Base-by-base conservation (phyloP, 2,113 vertebrate species). In the Salvelinus sp. region DNA sequence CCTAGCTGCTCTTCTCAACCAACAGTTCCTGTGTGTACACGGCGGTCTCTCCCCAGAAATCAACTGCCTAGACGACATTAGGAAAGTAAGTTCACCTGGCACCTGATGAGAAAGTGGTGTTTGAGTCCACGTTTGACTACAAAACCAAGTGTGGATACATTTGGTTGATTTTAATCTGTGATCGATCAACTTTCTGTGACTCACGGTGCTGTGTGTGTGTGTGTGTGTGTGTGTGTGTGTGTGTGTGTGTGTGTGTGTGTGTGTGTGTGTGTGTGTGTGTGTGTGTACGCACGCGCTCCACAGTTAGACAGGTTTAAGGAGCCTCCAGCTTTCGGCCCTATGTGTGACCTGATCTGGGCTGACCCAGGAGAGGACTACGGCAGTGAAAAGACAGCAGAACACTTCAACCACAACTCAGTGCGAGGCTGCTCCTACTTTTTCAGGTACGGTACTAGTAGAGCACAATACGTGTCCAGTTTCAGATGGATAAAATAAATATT, bases 241-340 rank as follows among this genome's bases (percentile, higher is more conserved):
- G 57, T 0, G 3, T 28, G 27, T 28, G 27, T 47, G 54, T 7
- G 57, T 0, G 3, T 33, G 33, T 9, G 33, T 38, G 33, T 9
- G 33, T 44, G 38, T 44, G 38, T 44, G 38, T 33, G 30, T 33
- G 30, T 33, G 30, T 33, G 30, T 33, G 30, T 28, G 27, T 28
- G 27, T 47, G 54, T 7, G 57, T 0, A 0, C 6, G 57, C 14
- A 0, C n/a, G n/a, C 4, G n/a, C 58, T 62, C n/a, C 58, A 13
- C 91, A 99, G 98, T 96, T 99, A 95, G 97, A 99, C 93, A 93
- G 98, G 91, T 99, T 99, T 88, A 97, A 95, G 87, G 98, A 99
- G 86, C 97, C 98, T 69, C 97, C 98, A 23, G 96, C 97, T 48
- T 99, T 99, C 5, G 98, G 98, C 67, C 97, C 98, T 0, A 97